Percentiles rank a stretch among this genome's conserved stretches.
phyloP scores from a whole-genome alignment of 2,797 vertebrate species.

The Menidia menidia region DNA sequence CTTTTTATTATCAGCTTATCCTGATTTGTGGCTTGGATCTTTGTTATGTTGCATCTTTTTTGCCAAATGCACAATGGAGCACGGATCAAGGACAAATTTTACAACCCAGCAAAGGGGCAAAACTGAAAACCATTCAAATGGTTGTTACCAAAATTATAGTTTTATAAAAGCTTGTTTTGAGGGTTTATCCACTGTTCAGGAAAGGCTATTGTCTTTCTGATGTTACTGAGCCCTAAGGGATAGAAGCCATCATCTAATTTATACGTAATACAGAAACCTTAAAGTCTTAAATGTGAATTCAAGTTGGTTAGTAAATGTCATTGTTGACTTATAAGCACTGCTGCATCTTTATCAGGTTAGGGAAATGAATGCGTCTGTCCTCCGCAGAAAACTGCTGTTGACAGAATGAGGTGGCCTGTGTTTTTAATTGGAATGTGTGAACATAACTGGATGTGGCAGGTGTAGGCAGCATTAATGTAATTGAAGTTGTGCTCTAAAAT shows the following conservation, averaged over 20 bases:
- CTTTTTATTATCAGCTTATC: constrained; percentile 42
- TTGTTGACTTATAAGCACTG: background rate
- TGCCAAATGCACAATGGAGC: constrained; percentile 10
- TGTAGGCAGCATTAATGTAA: constrained; percentile 7
- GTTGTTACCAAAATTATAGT: background rate
- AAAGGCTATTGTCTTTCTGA: background rate
- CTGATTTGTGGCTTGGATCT: constrained; percentile 51
- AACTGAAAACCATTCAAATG: background rate
- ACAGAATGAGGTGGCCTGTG: constrained; percentile 43
- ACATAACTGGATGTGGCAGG: constrained; percentile 62
- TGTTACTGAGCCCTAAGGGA: background rate
- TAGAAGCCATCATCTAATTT: background rate
- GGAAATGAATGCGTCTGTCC: constrained; percentile 6
- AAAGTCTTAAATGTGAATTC: no score
- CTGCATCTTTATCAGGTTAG: constrained; percentile 1
- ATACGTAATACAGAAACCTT: no score
- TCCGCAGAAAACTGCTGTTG: constrained; percentile 45
- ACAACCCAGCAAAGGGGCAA: background rate
- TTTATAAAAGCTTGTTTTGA: no score
- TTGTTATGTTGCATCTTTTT: constrained; percentile 51
- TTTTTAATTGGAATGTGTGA: constrained; percentile 58
- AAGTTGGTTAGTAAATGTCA: background rate
- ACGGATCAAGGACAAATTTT: constrained; percentile 1
- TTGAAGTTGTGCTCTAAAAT: background rate
- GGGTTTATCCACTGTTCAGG: background rate